Conservation (phyloP, 2,113 vertebrate genomes). For the Menidia beryllina region DNA sequence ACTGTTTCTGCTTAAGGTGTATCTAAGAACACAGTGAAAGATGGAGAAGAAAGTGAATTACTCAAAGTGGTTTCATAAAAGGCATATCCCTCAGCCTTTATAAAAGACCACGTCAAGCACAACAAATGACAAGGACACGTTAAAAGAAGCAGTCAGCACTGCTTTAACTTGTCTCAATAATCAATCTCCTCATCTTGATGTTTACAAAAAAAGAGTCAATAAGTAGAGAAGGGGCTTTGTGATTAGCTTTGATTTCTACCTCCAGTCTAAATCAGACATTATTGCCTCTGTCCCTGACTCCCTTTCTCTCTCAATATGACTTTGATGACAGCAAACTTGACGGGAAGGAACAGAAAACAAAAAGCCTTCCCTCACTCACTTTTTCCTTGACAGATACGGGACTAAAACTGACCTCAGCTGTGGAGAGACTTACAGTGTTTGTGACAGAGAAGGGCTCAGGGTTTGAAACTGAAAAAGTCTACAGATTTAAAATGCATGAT, state of each 20-base stretch:
- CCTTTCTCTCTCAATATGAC: conserved; percentile 68
- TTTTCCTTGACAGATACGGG: conserved; percentile 3
- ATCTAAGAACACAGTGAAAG: not conserved
- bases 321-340: conserved; percentile 69
- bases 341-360: conserved; percentile 9
- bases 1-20: not conserved
- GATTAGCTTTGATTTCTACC: conserved; percentile 86
- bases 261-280: conserved; percentile 78
- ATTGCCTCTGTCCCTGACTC: conserved; percentile 70
- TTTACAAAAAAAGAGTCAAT: conserved; percentile 85
- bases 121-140: conserved; percentile 71
- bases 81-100: not conserved
- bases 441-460: not conserved
- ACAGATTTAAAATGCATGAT: not conserved
- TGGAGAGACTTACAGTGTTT: not conserved
- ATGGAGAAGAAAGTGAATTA: not conserved
- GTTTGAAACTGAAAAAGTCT: not conserved
- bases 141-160: conserved; percentile 69
- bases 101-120: conserved; percentile 20
- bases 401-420: not conserved
- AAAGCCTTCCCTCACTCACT: conserved; percentile 26
- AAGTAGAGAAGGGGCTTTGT: conserved; percentile 76
- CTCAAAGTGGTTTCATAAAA: not conserved
- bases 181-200: conserved; percentile 83
- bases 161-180: conserved; percentile 81